These are phyloP conservation scores for Rutilus rutilus DNA, from an alignment of 2,113 vertebrate genomes.

Conservation along the genomic window DNA sequence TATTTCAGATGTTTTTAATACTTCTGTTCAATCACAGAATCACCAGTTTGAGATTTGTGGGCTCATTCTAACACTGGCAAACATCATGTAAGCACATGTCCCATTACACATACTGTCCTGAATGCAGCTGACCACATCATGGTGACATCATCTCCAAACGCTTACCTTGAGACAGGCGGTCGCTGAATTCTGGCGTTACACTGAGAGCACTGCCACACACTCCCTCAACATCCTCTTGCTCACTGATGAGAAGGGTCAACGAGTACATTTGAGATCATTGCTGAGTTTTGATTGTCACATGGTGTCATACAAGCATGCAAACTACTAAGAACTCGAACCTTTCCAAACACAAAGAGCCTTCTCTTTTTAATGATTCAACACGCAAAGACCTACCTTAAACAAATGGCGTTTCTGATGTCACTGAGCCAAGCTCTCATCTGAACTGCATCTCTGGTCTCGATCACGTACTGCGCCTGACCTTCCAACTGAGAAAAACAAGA, in stretches of 20 bases:
- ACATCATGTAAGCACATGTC: slow-evolving; percentile 22
- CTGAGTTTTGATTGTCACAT: background rate
- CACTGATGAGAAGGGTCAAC: slow-evolving; percentile 63
- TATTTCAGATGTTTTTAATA: background rate
- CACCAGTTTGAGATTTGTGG: background rate
- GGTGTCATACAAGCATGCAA: background rate
- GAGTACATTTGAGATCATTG: background rate
- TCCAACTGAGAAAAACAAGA: slow-evolving; percentile 74
- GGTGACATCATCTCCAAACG: slow-evolving; percentile 32
- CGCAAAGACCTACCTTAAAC: slow-evolving; percentile 77
- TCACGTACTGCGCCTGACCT: slow-evolving; percentile 82
- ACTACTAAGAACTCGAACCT: background rate
- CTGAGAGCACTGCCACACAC: slow-evolving; percentile 77
- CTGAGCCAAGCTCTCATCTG: slow-evolving; percentile 91
- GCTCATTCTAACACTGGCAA: background rate
- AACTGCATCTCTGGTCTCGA: slow-evolving; percentile 85
- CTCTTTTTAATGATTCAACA: background rate
- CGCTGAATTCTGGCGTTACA: slow-evolving; percentile 77
- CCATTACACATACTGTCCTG: slow-evolving; percentile 71
- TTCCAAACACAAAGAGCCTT: background rate
- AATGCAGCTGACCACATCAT: slow-evolving; percentile 62
- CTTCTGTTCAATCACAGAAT: background rate
- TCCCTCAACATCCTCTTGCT: slow-evolving; percentile 79
- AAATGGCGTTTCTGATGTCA: slow-evolving; percentile 88
- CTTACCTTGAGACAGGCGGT: slow-evolving; percentile 87